phyloP scores from a whole-genome alignment of 23 tunicate genomes.

The Oikopleura dioica region DNA sequence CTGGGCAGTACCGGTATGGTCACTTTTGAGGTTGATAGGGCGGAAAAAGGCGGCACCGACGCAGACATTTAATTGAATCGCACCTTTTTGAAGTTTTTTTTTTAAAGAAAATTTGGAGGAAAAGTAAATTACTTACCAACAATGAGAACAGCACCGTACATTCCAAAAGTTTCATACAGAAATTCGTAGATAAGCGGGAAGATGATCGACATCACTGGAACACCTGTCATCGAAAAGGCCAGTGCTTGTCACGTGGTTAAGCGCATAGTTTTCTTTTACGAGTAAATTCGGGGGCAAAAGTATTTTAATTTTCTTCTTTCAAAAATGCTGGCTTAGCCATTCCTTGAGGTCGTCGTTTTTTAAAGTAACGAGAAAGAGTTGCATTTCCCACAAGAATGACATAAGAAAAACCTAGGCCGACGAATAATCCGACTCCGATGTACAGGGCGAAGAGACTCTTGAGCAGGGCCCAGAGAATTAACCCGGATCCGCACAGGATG shows the following conservation, averaged over 20 bases:
- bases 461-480: not conserved
- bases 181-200: slow-evolving; percentile 2
- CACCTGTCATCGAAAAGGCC: slow-evolving; percentile 11
- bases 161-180: not conserved
- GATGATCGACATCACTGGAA: not conserved
- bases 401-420: slow-evolving; percentile 5
- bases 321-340: not conserved
- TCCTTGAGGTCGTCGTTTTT: not conserved
- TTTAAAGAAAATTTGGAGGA: no score
- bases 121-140: no score
- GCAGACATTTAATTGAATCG: not conserved
- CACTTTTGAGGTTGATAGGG: not conserved
- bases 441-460: not conserved
- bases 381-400: slow-evolving; percentile 4
- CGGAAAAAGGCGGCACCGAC: not conserved
- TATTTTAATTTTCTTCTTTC: not conserved
- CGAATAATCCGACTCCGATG: not conserved
- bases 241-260: not conserved
- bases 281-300: no score
- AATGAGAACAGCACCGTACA: not conserved
- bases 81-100: no score
- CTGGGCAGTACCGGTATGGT: not conserved
- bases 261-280: no score
- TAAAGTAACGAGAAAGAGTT: not conserved
- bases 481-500: not conserved